Base-by-base conservation (phyloP, 2,113 vertebrate genomes). In the Lethenteron camtschaticum region DNA sequence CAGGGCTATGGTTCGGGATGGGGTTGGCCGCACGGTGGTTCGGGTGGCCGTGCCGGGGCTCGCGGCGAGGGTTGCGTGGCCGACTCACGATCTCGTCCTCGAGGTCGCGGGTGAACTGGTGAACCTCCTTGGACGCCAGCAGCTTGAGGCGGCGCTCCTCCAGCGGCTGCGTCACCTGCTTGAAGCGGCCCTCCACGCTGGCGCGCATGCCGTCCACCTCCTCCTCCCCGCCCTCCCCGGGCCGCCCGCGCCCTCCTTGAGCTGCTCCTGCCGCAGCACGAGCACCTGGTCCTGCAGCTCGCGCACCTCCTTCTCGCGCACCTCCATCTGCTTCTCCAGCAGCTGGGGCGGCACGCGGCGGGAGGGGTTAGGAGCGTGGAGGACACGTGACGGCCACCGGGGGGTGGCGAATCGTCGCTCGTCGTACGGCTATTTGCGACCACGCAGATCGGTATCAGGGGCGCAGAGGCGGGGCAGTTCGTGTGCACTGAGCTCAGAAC, bases 71-170 rank as follows among this genome's bases (percentile, higher is more conserved):
- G 41, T 41, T 7, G 41, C 41, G 4, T 41, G 41, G 41, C 41
- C 41, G 12, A 81, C 86, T 87, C 76, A 94, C 89, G 0, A 90
- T 90, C 82, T 94, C 88, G 57, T 92, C 89, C 72, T 90, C 87
- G 74, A 94, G 80, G 58, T 95, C 88, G 41, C 89, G 80, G 78
- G 90, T 84, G 79, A 92, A 91, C 73, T 95, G 89, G 74, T 92
- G 89, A 70, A 83, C 83, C 76, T 95, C 88, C 55, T 88, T 88
- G 11, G 88, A 95, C 68, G 84, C 82, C 1, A 88, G 80, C 11
- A 95, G 81, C 59, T 75, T 78, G 72, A 74, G 79, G 56, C 82
- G 81, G 69, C 89, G 81, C 16, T 81, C 78, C 14, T 73, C 11
- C 57, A 95, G 81, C n/a, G 89, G 89, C 0, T 83, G 83, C 76